Conservation (phyloP, 2,113 vertebrate species). For the Microcebus jonahi region DNA sequence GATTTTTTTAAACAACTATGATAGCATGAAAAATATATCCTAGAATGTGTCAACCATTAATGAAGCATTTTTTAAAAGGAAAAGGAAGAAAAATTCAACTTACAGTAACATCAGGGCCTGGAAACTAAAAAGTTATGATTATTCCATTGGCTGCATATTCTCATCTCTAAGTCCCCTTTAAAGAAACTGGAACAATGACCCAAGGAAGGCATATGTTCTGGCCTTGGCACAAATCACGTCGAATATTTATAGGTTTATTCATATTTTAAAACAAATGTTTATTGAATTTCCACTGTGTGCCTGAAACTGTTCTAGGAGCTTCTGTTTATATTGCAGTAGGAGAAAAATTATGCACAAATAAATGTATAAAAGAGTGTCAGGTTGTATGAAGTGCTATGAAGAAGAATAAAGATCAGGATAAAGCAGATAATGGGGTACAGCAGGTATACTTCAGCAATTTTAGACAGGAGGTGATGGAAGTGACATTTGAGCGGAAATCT, state of each 20-base stretch:
- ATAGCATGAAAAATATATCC: slow-evolving; percentile 38
- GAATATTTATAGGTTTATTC: neutral
- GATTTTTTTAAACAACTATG: slow-evolving; percentile 62
- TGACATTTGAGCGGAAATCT: neutral
- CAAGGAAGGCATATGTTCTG: slow-evolving; percentile 15
- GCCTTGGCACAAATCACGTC: neutral
- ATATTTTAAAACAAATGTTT: neutral
- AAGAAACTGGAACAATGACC: neutral
- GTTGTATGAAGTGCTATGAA: neutral
- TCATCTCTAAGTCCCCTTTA: neutral
- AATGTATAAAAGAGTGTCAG: neutral
- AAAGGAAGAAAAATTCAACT: neutral
- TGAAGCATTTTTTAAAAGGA: slow-evolving; percentile 23
- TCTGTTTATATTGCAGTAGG: neutral
- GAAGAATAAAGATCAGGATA: neutral
- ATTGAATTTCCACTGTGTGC: neutral
- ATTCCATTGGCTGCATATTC: neutral
- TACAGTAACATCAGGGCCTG: neutral
- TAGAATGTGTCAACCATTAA: neutral
- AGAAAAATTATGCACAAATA: neutral
- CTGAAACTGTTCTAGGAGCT: neutral
- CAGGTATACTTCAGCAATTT: neutral
- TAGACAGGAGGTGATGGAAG: neutral
- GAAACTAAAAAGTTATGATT: neutral
- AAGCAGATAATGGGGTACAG: neutral